Evolutionary conservation across 1,140 invertebrate species (phyloP), one percentile per base, ranked within the genome.

Genomic region (Macrotrachela quadricornifera): DNA sequence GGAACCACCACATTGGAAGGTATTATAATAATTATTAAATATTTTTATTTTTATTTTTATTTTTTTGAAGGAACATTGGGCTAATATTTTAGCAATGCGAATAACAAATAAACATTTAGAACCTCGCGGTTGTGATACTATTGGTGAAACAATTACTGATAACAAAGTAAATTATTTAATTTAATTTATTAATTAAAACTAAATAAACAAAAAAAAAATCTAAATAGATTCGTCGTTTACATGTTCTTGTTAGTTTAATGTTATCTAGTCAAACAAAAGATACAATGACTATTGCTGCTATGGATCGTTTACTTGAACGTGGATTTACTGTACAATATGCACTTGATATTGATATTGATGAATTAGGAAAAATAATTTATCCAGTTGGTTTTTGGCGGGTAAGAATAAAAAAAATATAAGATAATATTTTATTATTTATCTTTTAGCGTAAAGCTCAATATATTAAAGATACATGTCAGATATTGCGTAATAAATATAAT

Each of bases 251-350:
- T 49, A 81, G 87, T 9, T 69, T 96, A 13, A 94, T 97, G 85
- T 64, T 97, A 1, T 96, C 90, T 38, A 91, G 86, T 70, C 90
- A 95, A 70, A 97, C 92, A 0, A 92, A 87, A 69, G 92, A 97
- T 73, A 77, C 88, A 70, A 78, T 90, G 0, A 95, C 84, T 21
- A 80, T 80, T 73, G 80, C 80, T 18, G 87, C 88, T 0, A 88
- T 95, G 81, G 69, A 78, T 54, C 75, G 78, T 51, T 72, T 96
- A 0, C 76, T 76, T 49, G 68, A 74, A 36, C 75, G 79, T 64
- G 84, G 84, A 1, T 78, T 87, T 49, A 83, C 77, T 13, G 73
- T 90, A 11, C 74, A 81, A 40, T 79, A 74, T 61, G 77, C 95
- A 45, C 63, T 81, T 11, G 63, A 69, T 36, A 85, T 80, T 47